phyloP scores from a whole-genome alignment of 1,140 invertebrate genomes.

The Lerema accius region DNA sequence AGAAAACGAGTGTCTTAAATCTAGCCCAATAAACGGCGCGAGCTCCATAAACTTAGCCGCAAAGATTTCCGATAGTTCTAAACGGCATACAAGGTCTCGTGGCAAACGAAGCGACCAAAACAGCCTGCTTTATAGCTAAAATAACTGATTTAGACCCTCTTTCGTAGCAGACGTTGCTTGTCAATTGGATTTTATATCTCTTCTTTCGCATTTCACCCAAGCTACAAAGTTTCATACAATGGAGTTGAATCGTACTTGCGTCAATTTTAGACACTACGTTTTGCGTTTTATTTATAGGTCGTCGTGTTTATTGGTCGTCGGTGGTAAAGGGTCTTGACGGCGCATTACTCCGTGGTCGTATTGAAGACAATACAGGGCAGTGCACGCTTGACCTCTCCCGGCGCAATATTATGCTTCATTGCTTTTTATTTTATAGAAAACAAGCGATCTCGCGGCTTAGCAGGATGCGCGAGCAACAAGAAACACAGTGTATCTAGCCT shows the following conservation, averaged over 20 bases:
- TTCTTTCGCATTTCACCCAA: constrained; percentile 1
- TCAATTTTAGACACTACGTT: constrained; percentile 59
- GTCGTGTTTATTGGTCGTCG: constrained; percentile 45
- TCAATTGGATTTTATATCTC: constrained; percentile 15
- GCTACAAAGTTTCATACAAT: constrained; percentile 46
- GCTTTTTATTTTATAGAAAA: constrained; percentile 69
- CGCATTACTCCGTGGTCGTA: constrained; percentile 43
- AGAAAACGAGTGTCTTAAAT: constrained; percentile 25
- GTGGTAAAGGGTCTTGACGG: constrained; percentile 43
- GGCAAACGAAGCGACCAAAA: constrained; percentile 15
- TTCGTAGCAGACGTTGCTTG: constrained; percentile 6
- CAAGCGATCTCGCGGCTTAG: constrained; percentile 30
- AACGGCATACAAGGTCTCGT: constrained; percentile 26
- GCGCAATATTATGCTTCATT: constrained; percentile 59
- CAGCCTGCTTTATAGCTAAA: constrained; percentile 10
- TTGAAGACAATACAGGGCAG: constrained; percentile 60
- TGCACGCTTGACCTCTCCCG: constrained; percentile 57
- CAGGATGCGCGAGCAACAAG: constrained; percentile 51
- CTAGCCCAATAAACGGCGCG: constrained; percentile 16
- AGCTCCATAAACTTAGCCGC: constrained; percentile 21
- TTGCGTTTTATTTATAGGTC: constrained; percentile 40
- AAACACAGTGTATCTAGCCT: constrained; percentile 36
- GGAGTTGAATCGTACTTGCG: constrained; percentile 38
- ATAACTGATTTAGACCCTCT: constrained; percentile 14
- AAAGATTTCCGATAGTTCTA: constrained; percentile 30